phyloP scores from a whole-genome alignment of 1,140 invertebrate species.

The Drosophila sturtevanti region DNA sequence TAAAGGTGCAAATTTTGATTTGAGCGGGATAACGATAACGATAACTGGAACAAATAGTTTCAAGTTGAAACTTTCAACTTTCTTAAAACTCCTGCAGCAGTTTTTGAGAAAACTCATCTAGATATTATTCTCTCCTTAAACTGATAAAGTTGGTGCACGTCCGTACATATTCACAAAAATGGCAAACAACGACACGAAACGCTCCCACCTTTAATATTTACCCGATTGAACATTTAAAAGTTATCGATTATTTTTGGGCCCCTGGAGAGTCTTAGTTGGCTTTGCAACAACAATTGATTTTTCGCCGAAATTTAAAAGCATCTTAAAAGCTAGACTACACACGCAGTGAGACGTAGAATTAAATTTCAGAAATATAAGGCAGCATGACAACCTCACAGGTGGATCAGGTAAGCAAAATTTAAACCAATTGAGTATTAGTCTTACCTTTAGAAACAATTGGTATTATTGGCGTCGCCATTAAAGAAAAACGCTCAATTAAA shows the following conservation, averaged over 20 bases:
- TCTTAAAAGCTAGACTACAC: constrained; percentile 2
- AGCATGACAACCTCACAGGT: constrained; percentile 69
- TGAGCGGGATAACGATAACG: too few species aligned
- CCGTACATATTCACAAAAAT: too few species aligned
- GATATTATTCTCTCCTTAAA: too few species aligned
- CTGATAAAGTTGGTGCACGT: too few species aligned
- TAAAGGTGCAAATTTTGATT: too few species aligned
- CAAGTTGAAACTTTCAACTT: too few species aligned
- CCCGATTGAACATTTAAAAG: not conserved
- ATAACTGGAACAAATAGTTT: too few species aligned
- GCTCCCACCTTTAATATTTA: not conserved
- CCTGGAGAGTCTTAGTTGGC: constrained; percentile 4
- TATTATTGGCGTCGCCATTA: constrained; percentile 35
- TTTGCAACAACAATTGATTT: constrained; percentile 52
- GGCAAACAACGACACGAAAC: not conserved
- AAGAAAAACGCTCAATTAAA: constrained; percentile 29
- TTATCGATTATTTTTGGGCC: not conserved
- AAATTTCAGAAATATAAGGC: constrained; percentile 13
- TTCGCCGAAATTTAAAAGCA: constrained; percentile 34
- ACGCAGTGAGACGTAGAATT: not conserved
- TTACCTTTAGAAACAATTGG: not conserved
- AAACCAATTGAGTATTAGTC: not conserved
- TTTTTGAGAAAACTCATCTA: too few species aligned
- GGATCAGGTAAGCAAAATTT: constrained; percentile 56
- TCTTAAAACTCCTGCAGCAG: too few species aligned